These are phyloP conservation scores for Scaptomyza pallida DNA, from an alignment of 1,140 invertebrate genomes.

Conservation along the genomic window DNA sequence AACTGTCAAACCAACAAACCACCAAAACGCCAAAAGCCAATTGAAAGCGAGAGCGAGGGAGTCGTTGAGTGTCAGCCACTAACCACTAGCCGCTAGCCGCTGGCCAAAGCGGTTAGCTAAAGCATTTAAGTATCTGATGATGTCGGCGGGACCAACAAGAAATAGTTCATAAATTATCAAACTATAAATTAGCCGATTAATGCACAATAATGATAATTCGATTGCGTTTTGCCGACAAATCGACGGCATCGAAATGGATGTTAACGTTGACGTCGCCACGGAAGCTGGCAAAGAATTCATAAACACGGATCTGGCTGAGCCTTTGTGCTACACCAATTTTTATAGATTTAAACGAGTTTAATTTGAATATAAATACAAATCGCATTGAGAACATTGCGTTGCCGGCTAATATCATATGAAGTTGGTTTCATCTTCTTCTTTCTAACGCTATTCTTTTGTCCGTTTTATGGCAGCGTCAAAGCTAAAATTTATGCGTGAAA, in stretches of 20 bases:
- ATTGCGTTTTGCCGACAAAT: conserved; percentile 77
- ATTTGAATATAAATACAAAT: conserved; percentile 81
- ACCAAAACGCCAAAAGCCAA: conserved; percentile 49
- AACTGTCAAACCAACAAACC: conserved; percentile 34
- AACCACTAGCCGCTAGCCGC: conserved; percentile 1
- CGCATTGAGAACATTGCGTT: conserved; percentile 71
- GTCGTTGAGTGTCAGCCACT: conserved; percentile 22
- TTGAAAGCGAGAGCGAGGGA: conserved; percentile 77
- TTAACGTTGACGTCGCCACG: conserved; percentile 57
- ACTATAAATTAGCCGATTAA: conserved; percentile 83
- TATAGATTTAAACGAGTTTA: conserved; percentile 82
- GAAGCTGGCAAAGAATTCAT: conserved; percentile 59
- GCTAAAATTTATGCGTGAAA: conserved; percentile 58
- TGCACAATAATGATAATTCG: conserved; percentile 79
- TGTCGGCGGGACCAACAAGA: conserved; percentile 53
- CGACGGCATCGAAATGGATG: conserved; percentile 5
- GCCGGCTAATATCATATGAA: conserved; percentile 65
- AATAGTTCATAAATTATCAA: conserved; percentile 82
- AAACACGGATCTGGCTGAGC: conserved; percentile 74
- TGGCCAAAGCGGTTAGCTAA: conserved; percentile 6
- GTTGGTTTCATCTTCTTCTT: conserved; percentile 12
- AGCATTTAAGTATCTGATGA: conserved; percentile 10
- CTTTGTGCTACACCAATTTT: conserved; percentile 76
- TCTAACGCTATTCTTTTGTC: conserved; percentile 21
- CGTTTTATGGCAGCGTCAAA: conserved; percentile 34